phyloP scores from a whole-genome alignment of 2,113 vertebrate species.

The Ceyx cyanopectus region DNA sequence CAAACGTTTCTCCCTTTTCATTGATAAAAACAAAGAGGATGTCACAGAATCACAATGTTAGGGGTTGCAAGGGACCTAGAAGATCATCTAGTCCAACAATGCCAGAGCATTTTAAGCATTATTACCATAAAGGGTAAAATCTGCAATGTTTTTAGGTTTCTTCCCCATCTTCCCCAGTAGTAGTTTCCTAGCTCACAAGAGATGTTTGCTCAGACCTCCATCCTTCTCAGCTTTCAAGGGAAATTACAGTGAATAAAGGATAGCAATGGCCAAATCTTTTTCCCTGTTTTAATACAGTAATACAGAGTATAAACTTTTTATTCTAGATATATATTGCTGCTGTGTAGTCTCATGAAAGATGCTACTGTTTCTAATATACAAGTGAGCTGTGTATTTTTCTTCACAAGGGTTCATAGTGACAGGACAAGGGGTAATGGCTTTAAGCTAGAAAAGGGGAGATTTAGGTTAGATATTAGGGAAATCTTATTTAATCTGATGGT shows the following conservation, averaged over 20 bases:
- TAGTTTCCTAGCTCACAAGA: neutral
- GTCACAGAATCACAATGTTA: too few species aligned
- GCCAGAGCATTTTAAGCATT: neutral
- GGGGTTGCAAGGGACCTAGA: too few species aligned
- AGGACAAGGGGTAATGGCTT: too few species aligned
- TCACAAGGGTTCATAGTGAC: too few species aligned
- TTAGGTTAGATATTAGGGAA: too few species aligned
- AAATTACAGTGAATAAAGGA: neutral
- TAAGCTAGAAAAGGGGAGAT: too few species aligned
- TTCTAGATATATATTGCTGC: neutral
- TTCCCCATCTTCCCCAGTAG: neutral
- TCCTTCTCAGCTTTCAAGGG: neutral
- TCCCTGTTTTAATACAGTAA: neutral
- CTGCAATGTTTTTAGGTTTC: neutral
- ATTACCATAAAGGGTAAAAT: neutral
- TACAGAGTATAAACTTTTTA: neutral
- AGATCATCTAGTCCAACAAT: too few species aligned
- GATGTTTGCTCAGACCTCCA: neutral
- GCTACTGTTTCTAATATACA: neutral
- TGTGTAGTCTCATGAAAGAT: neutral
- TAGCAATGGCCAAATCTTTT: neutral
- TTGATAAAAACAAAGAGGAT: neutral
- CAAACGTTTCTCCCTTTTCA: slow-evolving; percentile 95
- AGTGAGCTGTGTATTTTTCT: too few species aligned
- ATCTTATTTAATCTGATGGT: too few species aligned